A percentile compares a stretch with the other conserved stretches of the same genome.
Evolutionary conservation across 2,797 vertebrate genomes (phyloP).

Genomic region (Setipinna tenuifilis): DNA sequence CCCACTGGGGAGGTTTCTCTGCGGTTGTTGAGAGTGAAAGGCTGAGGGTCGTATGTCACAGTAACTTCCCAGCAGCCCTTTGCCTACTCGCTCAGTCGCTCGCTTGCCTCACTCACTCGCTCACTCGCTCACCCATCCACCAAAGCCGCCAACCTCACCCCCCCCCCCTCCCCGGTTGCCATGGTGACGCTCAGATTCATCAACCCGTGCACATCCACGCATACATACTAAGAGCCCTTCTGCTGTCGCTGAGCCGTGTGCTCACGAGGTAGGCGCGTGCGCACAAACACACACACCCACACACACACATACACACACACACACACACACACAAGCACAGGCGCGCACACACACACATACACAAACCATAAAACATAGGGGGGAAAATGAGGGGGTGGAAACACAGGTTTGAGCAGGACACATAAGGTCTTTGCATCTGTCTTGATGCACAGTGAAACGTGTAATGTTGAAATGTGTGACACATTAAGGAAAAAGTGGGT

Average conservation of each 20-base stretch:
- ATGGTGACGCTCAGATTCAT: slow-evolving; percentile 51
- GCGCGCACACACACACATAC: too few relatives aligned
- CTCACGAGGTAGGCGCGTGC: slow-evolving; percentile 18
- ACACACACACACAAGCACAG: too few relatives aligned
- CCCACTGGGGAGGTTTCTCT: not conserved
- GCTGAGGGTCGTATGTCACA: slow-evolving; percentile 55
- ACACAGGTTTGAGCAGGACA: not conserved
- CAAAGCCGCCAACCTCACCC: too few relatives aligned
- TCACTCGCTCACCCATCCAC: too few relatives aligned
- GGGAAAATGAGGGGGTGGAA: not conserved
- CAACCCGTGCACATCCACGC: slow-evolving; percentile 35
- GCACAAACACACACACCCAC: slow-evolving; percentile 44
- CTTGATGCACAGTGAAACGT: not conserved
- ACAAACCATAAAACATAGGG: not conserved
- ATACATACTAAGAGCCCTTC: slow-evolving; percentile 33
- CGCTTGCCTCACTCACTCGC: too few relatives aligned
- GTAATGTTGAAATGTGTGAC: not conserved
- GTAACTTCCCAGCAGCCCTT: slow-evolving; percentile 48
- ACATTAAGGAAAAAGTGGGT: slow-evolving; percentile 12
- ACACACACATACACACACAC: not conserved
- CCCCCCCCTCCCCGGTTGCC: slow-evolving; percentile 36
- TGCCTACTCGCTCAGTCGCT: slow-evolving; percentile 33
- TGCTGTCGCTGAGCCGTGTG: too few relatives aligned
- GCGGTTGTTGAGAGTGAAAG: not conserved
- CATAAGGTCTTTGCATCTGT: not conserved